A percentile compares a stretch with the other conserved stretches of the same genome.
phyloP scores from a whole-genome alignment of 2,113 vertebrate species.

The Sapayoa aenigma region DNA sequence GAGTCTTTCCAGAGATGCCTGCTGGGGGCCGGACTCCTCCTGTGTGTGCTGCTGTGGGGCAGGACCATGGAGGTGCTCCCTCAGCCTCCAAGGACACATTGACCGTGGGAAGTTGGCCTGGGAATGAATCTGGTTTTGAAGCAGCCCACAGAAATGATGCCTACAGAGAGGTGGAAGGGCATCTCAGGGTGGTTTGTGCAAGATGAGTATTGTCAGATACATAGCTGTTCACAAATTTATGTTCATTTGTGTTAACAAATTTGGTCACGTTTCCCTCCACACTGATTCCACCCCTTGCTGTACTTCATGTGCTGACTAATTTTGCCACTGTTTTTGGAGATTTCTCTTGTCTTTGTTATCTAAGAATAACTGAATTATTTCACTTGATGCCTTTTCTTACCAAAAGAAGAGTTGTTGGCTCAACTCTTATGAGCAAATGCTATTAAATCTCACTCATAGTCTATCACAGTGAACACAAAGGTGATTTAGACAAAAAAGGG shows the following conservation, averaged over 20 bases:
- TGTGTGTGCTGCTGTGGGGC: not conserved
- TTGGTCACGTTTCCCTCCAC: not conserved
- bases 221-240: accelerated
- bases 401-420: not conserved
- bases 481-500: not conserved
- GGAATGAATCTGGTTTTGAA: not conserved
- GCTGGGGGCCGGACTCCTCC: not conserved
- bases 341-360: not conserved
- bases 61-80: not conserved
- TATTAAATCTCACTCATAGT: not conserved
- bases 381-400: not conserved
- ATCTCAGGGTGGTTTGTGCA: not conserved
- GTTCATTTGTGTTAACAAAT: no score
- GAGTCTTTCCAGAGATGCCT: not conserved
- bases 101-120: accelerated
- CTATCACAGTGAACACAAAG: not conserved
- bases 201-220: not conserved
- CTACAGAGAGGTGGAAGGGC: not conserved
- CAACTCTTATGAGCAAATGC: not conserved
- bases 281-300: not conserved
- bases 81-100: not conserved
- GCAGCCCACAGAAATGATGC: not conserved
- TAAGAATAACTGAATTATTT: not conserved
- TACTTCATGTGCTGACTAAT: not conserved
- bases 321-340: not conserved